Evolutionary conservation across 2,888 invertebrate genomes (phyloP).

Genomic region (Drosophila lutescens): DNA sequence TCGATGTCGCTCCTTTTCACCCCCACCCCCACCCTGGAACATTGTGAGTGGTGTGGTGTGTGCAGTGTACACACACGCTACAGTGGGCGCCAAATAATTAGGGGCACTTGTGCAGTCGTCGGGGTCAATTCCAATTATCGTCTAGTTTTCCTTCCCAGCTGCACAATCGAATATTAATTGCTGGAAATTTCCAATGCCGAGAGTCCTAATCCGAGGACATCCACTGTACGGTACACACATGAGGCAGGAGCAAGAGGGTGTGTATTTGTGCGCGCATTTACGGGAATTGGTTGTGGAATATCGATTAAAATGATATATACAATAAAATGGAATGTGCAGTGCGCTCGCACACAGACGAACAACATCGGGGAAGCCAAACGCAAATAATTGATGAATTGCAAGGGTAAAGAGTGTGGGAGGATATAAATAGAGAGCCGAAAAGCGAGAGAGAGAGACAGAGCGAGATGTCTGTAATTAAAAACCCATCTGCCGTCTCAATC

Average conservation of each 20-base stretch:
- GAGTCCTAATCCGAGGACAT: slow-evolving; percentile 21
- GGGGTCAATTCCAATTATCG: slow-evolving; percentile 33
- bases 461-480: slow-evolving; percentile 34
- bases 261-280: slow-evolving; percentile 54
- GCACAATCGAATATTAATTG: slow-evolving; percentile 31
- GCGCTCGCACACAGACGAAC: slow-evolving; percentile 28
- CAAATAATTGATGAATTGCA: slow-evolving; percentile 51
- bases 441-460: slow-evolving; percentile 14
- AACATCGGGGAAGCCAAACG: slow-evolving; percentile 41
- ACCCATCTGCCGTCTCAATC: slow-evolving; percentile 23
- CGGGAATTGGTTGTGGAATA: slow-evolving; percentile 81
- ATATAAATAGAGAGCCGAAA: slow-evolving; percentile 26
- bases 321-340: slow-evolving; percentile 49
- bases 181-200: slow-evolving; percentile 10
- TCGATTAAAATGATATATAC: slow-evolving; percentile 81
- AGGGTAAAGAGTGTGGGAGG: slow-evolving; percentile 22
- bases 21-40: background rate
- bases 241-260: slow-evolving; percentile 24
- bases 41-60: too few relatives aligned
- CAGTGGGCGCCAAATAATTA: slow-evolving; percentile 33
- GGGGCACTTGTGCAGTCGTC: slow-evolving; percentile 22
- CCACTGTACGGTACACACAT: slow-evolving; percentile 26
- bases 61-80: slow-evolving; percentile 15
- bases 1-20: slow-evolving; percentile 8
- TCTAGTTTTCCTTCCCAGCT: slow-evolving; percentile 10